Percentiles rank a stretch among this genome's conserved stretches.
Evolutionary conservation across 2,797 vertebrate species (phyloP).

Genomic region (Chaetophractus vellerosus): DNA sequence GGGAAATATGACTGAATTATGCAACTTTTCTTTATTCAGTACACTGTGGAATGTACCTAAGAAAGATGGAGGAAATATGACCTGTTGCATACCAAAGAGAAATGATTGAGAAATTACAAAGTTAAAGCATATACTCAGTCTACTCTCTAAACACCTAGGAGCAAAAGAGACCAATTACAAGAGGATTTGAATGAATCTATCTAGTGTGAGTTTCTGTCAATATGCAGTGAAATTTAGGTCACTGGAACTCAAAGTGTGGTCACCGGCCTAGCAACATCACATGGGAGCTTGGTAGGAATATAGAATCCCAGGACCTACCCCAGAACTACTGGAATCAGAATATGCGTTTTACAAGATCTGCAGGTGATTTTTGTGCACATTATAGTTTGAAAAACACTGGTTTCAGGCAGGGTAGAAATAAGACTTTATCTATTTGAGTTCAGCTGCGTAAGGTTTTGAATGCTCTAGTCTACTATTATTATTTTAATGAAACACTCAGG

Average conservation of each 20-base stretch:
- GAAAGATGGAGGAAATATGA: neutral
- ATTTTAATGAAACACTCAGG: neutral
- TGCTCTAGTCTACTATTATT: neutral
- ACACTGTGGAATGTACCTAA: neutral
- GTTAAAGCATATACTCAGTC: neutral
- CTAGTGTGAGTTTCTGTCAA: neutral
- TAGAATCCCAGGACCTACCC: neutral
- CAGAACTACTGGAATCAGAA: neutral
- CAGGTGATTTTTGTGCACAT: neutral
- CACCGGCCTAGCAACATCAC: no score
- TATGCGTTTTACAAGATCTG: neutral
- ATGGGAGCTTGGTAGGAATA: neutral
- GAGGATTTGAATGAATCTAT: conserved; percentile 14
- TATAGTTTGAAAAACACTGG: neutral
- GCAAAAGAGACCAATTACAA: neutral
- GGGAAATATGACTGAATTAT: neutral
- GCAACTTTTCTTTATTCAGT: neutral
- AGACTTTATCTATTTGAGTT: neutral
- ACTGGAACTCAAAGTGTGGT: neutral
- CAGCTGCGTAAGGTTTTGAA: neutral
- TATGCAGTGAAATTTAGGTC: neutral
- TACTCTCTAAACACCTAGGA: neutral
- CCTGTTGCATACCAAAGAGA: neutral
- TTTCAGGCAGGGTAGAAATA: conserved; percentile 7
- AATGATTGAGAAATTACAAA: neutral